Percentiles rank a stretch among this genome's conserved stretches.
phyloP scores from a whole-genome alignment of 2,113 vertebrate species.

The Amia ocellicauda region DNA sequence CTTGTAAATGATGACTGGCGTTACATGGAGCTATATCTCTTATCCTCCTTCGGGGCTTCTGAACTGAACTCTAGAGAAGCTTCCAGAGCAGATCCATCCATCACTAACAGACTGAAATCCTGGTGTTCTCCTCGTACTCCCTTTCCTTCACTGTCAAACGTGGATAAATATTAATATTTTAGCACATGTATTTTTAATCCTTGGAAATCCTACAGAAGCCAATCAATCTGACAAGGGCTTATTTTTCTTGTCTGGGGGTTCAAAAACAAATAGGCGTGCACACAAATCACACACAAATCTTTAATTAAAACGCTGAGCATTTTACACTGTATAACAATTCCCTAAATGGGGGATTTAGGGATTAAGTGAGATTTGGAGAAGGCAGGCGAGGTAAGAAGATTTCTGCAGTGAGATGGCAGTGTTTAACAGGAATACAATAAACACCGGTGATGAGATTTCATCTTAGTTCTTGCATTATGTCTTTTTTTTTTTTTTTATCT shows the following conservation, averaged over 20 bases:
- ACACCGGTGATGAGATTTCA: not conserved
- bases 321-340: not conserved
- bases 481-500: no score
- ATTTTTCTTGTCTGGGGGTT: not conserved
- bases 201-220: not conserved
- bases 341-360: slow-evolving; percentile 4
- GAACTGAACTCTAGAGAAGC: no score
- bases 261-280: no score
- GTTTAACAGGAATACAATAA: not conserved
- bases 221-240: not conserved
- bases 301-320: no score
- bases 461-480: no score
- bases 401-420: not conserved
- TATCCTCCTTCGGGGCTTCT: no score
- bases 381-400: not conserved
- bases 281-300: no score
- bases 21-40: no score
- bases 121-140: not conserved
- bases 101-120: not conserved
- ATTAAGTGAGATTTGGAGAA: slow-evolving; percentile 3
- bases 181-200: slow-evolving; percentile 1
- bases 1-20: no score
- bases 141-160: not conserved
- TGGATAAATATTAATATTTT: not conserved
- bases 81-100: no score